Percentiles rank a stretch among this genome's conserved stretches.
These are phyloP conservation scores for Diachrysia chrysitis DNA, from an alignment of 2,888 invertebrate genomes.

Conservation along the genomic window DNA sequence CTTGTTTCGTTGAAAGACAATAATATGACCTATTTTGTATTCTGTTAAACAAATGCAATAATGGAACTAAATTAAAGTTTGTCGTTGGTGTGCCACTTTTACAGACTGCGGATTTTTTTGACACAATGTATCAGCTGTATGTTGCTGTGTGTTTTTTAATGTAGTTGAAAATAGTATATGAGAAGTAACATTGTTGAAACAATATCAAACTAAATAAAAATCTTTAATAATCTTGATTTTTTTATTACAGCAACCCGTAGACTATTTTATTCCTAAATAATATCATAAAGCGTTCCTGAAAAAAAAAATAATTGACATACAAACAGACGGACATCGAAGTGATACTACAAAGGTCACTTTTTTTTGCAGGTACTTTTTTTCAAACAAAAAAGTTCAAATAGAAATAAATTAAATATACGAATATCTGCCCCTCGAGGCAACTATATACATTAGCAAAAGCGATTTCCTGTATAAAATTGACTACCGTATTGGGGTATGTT, in stretches of 20 bases:
- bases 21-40: slow-evolving; percentile 26
- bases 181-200: neutral
- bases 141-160: too few relatives aligned
- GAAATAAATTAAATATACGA: slow-evolving; percentile 9
- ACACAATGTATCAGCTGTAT: neutral
- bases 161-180: too few relatives aligned
- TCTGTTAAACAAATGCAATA: slow-evolving; percentile 40
- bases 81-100: neutral
- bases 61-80: slow-evolving; percentile 44
- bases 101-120: slow-evolving; percentile 3
- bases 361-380: too few relatives aligned
- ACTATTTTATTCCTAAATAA: too few relatives aligned
- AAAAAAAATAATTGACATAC: too few relatives aligned
- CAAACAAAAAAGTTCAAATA: neutral
- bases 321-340: too few relatives aligned
- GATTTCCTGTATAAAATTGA: slow-evolving; percentile 7
- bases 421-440: slow-evolving; percentile 1
- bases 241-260: too few relatives aligned
- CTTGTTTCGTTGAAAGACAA: slow-evolving; percentile 30
- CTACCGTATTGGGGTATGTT: slow-evolving; percentile 27
- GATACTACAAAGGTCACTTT: too few relatives aligned
- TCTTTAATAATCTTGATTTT: too few relatives aligned
- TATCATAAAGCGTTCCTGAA: too few relatives aligned
- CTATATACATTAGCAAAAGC: slow-evolving; percentile 15
- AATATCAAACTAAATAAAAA: too few relatives aligned